Conservation (phyloP, 2,888 invertebrate genomes). For the Agrotis exclamationis region DNA sequence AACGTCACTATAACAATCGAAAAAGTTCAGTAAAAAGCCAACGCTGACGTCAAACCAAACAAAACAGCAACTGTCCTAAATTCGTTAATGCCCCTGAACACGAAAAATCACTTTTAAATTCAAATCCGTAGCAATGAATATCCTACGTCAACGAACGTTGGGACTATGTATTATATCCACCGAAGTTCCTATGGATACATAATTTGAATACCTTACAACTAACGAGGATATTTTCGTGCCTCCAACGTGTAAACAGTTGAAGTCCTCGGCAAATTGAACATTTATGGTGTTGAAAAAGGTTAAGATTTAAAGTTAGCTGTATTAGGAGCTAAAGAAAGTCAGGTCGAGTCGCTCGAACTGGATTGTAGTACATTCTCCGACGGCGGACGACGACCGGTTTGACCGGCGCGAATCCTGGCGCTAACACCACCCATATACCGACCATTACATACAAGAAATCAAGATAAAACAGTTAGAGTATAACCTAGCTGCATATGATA, state of each 20-base stretch:
- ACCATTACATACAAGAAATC: conserved; percentile 59
- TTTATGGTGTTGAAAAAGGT: conserved; percentile 55
- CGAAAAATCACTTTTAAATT: conserved; percentile 34
- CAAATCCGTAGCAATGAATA: conserved; percentile 47
- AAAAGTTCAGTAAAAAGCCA: background rate
- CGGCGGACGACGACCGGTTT: conserved; percentile 83
- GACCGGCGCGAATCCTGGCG: conserved; percentile 87
- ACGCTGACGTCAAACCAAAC: background rate
- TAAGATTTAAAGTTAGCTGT: conserved; percentile 65
- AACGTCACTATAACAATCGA: background rate
- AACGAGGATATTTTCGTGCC: conserved; percentile 60
- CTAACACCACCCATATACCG: conserved; percentile 73
- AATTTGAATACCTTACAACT: conserved; percentile 53
- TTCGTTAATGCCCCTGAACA: conserved; percentile 41
- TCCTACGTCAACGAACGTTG: conserved; percentile 34
- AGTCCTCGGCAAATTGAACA: conserved; percentile 55
- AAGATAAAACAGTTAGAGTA: conserved; percentile 59
- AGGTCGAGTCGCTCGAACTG: conserved; percentile 82
- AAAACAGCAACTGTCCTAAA: conserved; percentile 35
- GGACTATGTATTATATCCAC: conserved; percentile 43
- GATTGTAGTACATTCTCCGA: conserved; percentile 81
- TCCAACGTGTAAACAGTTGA: conserved; percentile 48
- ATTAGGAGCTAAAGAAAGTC: conserved; percentile 84
- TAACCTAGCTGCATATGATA: conserved; percentile 33
- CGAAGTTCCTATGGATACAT: conserved; percentile 50